Conservation (phyloP, 2,888 invertebrate genomes). For the Pristionchus arcanus region DNA sequence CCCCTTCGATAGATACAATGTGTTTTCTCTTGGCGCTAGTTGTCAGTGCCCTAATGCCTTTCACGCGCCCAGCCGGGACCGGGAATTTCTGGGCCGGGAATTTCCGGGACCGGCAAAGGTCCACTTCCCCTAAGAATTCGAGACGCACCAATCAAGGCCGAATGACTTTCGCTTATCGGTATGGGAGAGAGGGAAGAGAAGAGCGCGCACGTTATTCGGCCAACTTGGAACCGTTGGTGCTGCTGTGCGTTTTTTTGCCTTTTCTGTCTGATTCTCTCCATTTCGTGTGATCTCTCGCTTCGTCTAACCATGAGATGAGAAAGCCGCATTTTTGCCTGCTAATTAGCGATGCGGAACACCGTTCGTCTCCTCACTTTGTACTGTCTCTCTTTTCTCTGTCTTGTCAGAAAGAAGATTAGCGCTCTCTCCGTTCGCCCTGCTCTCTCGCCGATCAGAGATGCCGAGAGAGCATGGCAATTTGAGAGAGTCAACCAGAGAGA, state of each 20-base stretch:
- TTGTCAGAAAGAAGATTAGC: neutral
- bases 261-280: too few relatives aligned
- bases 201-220: neutral
- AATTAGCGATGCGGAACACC: neutral
- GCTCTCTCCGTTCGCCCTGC: neutral
- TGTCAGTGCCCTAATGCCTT: neutral
- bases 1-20: conserved; percentile 12
- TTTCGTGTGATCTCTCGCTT: too few relatives aligned
- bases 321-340: neutral
- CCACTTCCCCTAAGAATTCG: neutral
- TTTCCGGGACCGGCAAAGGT: neutral
- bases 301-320: neutral
- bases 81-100: neutral
- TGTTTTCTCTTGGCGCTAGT: neutral
- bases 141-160: neutral
- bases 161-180: conserved; percentile 1
- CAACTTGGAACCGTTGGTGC: neutral
- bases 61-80: too few relatives aligned
- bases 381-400: neutral
- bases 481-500: neutral
- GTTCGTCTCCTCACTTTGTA: neutral
- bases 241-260: too few relatives aligned
- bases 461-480: neutral
- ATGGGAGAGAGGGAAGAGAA: neutral
- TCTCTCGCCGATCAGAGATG: neutral